phyloP scores from a whole-genome alignment of 2,797 vertebrate species.

The Cottoperca gobio region DNA sequence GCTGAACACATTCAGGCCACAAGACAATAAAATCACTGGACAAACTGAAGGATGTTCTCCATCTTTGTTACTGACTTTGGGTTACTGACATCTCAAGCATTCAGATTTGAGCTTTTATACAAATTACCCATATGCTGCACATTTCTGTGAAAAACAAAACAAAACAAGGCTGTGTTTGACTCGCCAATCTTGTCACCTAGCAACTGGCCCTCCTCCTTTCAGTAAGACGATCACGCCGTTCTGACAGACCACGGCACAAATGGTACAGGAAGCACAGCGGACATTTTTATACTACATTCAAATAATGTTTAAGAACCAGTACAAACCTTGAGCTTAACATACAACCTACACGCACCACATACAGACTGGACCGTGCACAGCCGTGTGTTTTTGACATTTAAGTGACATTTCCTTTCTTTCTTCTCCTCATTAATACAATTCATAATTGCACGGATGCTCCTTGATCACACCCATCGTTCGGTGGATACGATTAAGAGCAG shows the following conservation, averaged over 20 bases:
- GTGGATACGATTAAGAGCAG: background rate
- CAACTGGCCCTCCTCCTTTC: slow-evolving; percentile 76
- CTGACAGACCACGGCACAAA: slow-evolving; percentile 60
- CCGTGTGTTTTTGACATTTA: background rate
- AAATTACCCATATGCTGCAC: slow-evolving; percentile 44
- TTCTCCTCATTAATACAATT: background rate
- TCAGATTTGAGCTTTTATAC: background rate
- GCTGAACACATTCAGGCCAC: background rate
- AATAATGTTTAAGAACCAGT: background rate
- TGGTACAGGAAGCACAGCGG: slow-evolving; percentile 28
- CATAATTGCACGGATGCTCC: background rate
- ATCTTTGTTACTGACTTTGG: background rate
- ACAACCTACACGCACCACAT: background rate
- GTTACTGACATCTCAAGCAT: slow-evolving; percentile 4
- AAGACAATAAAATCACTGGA: background rate
- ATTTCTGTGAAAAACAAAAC: slow-evolving; percentile 31
- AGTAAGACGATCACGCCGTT: slow-evolving; percentile 62
- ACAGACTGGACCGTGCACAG: background rate
- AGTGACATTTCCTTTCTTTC: background rate
- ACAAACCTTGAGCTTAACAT: background rate
- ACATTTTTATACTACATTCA: slow-evolving; percentile 32
- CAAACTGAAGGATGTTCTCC: background rate
- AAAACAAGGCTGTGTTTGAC: slow-evolving; percentile 45
- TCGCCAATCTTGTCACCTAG: slow-evolving; percentile 80
- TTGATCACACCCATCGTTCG: background rate